Evolutionary conservation across 2,797 vertebrate genomes (phyloP).

Genomic region (Crenichthys baileyi): DNA sequence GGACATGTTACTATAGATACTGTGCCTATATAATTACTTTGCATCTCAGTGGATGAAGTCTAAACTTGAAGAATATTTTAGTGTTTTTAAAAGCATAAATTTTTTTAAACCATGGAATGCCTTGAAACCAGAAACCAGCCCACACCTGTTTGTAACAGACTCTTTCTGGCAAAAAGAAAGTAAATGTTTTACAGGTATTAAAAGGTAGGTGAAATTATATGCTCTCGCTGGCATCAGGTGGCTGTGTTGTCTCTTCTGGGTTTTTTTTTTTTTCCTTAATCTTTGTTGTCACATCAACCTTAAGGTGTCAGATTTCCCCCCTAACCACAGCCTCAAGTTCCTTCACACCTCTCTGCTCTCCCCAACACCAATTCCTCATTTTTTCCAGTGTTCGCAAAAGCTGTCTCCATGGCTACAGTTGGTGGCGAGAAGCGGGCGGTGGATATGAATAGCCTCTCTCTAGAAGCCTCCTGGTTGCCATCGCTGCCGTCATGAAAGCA

Average conservation of each 20-base stretch:
- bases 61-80: background rate
- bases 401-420: constrained; percentile 79
- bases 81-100: background rate
- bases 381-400: constrained; percentile 67
- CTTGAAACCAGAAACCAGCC: background rate
- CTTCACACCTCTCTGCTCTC: constrained; percentile 10
- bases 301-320: constrained; percentile 33
- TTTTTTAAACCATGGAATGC: background rate
- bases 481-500: constrained; percentile 74
- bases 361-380: constrained; percentile 55
- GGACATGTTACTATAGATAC: background rate
- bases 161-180: no score
- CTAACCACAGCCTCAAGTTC: constrained; percentile 20
- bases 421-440: constrained; percentile 55
- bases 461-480: constrained; percentile 73
- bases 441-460: constrained; percentile 82
- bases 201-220: background rate
- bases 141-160: background rate
- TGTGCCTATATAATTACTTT: background rate
- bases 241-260: background rate
- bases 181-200: background rate
- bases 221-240: background rate
- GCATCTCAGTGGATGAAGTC: background rate
- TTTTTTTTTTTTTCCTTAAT: background rate
- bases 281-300: background rate